Conservation (phyloP, 2,888 invertebrate genomes). For the Coenonympha arcania region DNA sequence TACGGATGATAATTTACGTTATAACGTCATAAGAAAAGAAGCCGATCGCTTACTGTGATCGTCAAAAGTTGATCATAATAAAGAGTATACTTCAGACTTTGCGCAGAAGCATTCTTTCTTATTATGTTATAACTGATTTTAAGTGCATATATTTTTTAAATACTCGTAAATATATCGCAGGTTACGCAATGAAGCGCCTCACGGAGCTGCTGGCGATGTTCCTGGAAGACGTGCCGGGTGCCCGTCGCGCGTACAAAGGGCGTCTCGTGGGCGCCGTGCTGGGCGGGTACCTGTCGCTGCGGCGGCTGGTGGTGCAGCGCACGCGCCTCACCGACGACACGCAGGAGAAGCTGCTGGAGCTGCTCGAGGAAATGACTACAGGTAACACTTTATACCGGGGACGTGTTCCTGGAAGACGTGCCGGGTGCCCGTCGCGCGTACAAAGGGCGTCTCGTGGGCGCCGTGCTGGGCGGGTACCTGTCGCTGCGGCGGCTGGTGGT, state of each 20-base stretch:
- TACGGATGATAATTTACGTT: too few species aligned
- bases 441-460: background rate
- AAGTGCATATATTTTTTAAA: too few species aligned
- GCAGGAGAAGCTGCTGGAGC: slow-evolving; percentile 92
- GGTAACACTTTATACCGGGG: slow-evolving; percentile 67
- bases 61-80: too few species aligned
- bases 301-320: slow-evolving; percentile 93
- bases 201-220: slow-evolving; percentile 92
- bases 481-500: slow-evolving; percentile 81
- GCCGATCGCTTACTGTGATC: too few species aligned
- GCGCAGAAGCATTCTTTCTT: too few species aligned
- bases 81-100: too few species aligned
- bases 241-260: slow-evolving; percentile 92
- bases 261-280: slow-evolving; percentile 90
- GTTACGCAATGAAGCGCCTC: slow-evolving; percentile 91
- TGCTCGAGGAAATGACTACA: slow-evolving; percentile 96
- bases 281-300: slow-evolving; percentile 93
- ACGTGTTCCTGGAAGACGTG: background rate
- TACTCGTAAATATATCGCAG: too few species aligned
- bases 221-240: slow-evolving; percentile 84
- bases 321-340: slow-evolving; percentile 97
- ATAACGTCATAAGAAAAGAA: too few species aligned
- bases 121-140: too few species aligned
- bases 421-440: background rate
- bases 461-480: background rate